Percentiles rank a stretch among this genome's conserved stretches.
Evolutionary conservation across 2,888 invertebrate genomes (phyloP).

Genomic region (Poecilobothrus nobilitatus): DNA sequence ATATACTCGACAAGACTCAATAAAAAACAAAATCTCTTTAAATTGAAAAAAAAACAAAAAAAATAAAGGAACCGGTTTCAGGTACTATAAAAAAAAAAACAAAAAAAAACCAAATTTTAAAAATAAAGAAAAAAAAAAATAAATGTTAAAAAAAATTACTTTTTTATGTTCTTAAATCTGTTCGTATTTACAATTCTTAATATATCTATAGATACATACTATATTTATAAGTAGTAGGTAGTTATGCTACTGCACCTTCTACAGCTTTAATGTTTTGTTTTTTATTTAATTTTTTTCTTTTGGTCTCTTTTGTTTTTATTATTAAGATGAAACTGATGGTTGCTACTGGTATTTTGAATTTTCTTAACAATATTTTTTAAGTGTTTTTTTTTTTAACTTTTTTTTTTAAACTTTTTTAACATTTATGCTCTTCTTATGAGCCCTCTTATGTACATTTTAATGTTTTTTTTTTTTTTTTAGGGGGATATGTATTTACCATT

Average conservation of each 20-base stretch:
- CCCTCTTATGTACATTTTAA: neutral
- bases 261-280: neutral
- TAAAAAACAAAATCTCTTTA: neutral
- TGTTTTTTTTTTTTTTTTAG: neutral
- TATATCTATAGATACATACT: neutral
- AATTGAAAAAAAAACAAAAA: neutral
- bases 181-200: neutral
- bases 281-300: too few species aligned
- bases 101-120: neutral
- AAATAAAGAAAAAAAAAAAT: neutral
- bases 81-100: neutral
- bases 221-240: neutral
- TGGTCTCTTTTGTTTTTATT: too few species aligned
- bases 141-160: neutral
- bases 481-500: too few species aligned
- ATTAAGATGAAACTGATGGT: neutral
- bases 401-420: neutral
- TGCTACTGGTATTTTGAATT: neutral
- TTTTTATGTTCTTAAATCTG: conserved; percentile 2
- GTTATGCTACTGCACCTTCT: conserved; percentile 5
- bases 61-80: neutral
- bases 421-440: neutral
- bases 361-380: neutral
- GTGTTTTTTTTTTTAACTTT: neutral
- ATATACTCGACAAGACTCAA: neutral